These are phyloP conservation scores for Pristionchus mayeri DNA, from an alignment of 2,888 invertebrate genomes.

Conservation along the genomic window DNA sequence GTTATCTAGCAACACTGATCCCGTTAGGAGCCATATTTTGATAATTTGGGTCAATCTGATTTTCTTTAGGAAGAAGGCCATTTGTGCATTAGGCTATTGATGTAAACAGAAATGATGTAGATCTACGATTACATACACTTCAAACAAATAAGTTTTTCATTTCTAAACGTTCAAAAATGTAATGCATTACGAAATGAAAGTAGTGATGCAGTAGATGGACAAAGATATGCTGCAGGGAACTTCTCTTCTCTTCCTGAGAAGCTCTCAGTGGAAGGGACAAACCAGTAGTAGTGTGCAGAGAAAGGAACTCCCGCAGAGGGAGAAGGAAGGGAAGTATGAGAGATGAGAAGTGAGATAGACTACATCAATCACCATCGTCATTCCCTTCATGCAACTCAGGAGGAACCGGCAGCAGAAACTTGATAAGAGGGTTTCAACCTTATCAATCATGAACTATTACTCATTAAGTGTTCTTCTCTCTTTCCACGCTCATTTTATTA, in stretches of 20 bases:
- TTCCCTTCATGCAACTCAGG: neutral
- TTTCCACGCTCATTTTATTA: no score
- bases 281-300: neutral
- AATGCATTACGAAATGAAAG: no score
- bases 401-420: constrained; percentile 1
- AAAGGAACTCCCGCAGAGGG: neutral
- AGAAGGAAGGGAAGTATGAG: neutral
- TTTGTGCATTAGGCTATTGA: neutral
- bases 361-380: constrained; percentile 21
- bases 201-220: no score
- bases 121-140: no score
- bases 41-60: neutral
- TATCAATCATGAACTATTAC: neutral
- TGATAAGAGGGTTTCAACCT: neutral
- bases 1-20: constrained; percentile 15
- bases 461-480: no score
- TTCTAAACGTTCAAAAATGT: no score
- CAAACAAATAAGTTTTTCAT: no score
- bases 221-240: neutral
- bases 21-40: neutral
- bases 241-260: neutral
- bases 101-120: neutral
- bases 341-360: neutral
- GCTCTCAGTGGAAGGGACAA: neutral
- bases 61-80: neutral